These are phyloP conservation scores for Malacosoma neustria DNA, from an alignment of 2,888 invertebrate species.

Conservation along the genomic window DNA sequence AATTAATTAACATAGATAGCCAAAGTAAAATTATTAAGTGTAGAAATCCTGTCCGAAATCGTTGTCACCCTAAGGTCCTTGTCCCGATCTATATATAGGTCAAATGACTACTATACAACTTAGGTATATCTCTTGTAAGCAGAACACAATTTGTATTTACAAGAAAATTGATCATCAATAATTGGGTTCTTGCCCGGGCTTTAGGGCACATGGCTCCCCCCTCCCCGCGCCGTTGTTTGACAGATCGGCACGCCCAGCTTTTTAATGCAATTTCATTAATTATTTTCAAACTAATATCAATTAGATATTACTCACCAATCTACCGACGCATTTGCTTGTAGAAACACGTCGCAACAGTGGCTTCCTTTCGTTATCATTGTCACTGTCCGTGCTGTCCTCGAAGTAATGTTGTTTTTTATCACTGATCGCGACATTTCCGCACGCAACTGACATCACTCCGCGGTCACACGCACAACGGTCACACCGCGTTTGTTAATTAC, in stretches of 20 bases:
- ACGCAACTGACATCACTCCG: slow-evolving; percentile 62
- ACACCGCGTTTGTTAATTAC: slow-evolving; percentile 46
- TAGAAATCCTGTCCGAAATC: neutral
- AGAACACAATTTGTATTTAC: slow-evolving; percentile 28
- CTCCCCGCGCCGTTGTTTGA: slow-evolving; percentile 33
- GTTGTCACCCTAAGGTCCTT: slow-evolving; percentile 9
- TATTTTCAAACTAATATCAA: slow-evolving; percentile 5
- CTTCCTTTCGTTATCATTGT: slow-evolving; percentile 87
- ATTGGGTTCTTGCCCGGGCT: slow-evolving; percentile 39
- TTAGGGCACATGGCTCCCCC: slow-evolving; percentile 52
- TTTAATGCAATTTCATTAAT: neutral
- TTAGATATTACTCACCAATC: slow-evolving; percentile 73
- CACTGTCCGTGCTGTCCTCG: slow-evolving; percentile 82
- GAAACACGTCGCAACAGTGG: slow-evolving; percentile 86
- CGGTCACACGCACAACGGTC: slow-evolving; percentile 46
- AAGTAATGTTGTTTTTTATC: slow-evolving; percentile 45
- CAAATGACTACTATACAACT: slow-evolving; percentile 16
- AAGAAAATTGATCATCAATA: slow-evolving; percentile 36
- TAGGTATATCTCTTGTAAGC: slow-evolving; percentile 26
- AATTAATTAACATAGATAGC: too few relatives aligned
- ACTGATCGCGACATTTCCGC: slow-evolving; percentile 30
- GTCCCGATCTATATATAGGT: slow-evolving; percentile 31
- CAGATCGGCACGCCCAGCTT: slow-evolving; percentile 52
- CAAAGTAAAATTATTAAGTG: too few relatives aligned
- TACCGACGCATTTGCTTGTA: slow-evolving; percentile 87